Evolutionary conservation across 2,888 invertebrate species (phyloP).

Genomic region (Amitus sp.): DNA sequence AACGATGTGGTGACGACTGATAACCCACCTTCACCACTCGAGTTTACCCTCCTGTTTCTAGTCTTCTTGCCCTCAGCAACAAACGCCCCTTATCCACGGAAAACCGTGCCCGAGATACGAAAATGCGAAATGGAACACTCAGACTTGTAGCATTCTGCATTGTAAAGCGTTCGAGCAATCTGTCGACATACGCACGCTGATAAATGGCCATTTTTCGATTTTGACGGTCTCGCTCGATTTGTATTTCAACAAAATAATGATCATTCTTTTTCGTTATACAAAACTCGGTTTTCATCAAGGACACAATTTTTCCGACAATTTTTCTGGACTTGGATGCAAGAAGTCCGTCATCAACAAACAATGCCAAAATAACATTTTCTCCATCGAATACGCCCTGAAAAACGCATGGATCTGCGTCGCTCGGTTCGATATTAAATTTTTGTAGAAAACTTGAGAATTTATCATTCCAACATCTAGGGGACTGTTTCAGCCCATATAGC

Average conservation of each 20-base stretch:
- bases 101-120: no score
- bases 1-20: no score
- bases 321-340: constrained; percentile 8
- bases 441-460: constrained; percentile 35
- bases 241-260: neutral
- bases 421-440: constrained; percentile 29
- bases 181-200: neutral
- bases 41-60: no score
- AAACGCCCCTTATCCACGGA: no score
- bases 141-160: constrained; percentile 4
- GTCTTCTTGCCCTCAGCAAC: no score
- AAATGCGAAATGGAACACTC: constrained; percentile 7
- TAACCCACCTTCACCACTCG: no score
- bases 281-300: constrained; percentile 4
- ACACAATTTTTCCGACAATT: constrained; percentile 9
- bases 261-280: constrained; percentile 1
- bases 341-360: constrained; percentile 18
- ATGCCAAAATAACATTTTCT: constrained; percentile 1
- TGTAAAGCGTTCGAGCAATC: neutral
- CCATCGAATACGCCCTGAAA: constrained; percentile 2
- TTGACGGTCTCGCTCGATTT: constrained; percentile 2
- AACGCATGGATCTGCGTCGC: constrained; percentile 11
- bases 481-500: constrained; percentile 51
- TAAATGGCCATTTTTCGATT: no score
- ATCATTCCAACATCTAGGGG: constrained; percentile 49